phyloP scores from a whole-genome alignment of 2,113 vertebrate genomes.

The Nibea albiflora region DNA sequence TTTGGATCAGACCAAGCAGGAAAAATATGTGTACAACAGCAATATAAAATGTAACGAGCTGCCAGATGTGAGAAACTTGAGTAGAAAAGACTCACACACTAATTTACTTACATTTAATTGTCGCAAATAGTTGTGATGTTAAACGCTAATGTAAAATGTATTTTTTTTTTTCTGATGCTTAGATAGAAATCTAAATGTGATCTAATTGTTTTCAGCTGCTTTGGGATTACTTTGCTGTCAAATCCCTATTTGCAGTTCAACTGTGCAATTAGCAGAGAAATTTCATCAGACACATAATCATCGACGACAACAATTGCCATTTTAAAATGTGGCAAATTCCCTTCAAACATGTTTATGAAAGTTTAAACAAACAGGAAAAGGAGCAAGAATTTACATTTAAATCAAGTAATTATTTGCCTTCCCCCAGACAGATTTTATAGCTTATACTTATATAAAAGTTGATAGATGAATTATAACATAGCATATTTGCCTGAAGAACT shows the following conservation, averaged over 20 bases:
- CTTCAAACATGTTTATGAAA: conserved; percentile 16
- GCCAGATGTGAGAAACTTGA: neutral
- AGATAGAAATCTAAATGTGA: conserved; percentile 17
- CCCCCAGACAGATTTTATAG: conserved; percentile 49
- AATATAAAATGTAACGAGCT: conserved; percentile 17
- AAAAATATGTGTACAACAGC: neutral
- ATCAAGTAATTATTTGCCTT: conserved; percentile 55
- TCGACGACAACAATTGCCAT: neutral
- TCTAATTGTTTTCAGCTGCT: conserved; percentile 6
- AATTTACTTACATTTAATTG: conserved; percentile 35
- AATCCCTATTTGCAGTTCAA: neutral
- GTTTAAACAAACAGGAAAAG: conserved; percentile 4
- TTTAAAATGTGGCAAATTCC: neutral
- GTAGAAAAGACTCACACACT: conserved; percentile 15
- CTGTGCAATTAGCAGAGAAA: neutral
- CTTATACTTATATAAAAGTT: conserved; percentile 58
- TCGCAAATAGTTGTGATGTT: conserved; percentile 15
- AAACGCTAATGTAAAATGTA: neutral
- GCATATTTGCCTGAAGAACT: conserved; percentile 74
- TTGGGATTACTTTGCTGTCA: neutral
- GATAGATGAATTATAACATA: conserved; percentile 69
- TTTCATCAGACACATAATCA: conserved; percentile 5
- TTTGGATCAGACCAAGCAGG: neutral
- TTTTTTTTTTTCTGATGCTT: neutral
- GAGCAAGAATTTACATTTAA: conserved; percentile 46